Base-by-base conservation (phyloP, 2,888 invertebrate genomes). In the Smittia sp. region DNA sequence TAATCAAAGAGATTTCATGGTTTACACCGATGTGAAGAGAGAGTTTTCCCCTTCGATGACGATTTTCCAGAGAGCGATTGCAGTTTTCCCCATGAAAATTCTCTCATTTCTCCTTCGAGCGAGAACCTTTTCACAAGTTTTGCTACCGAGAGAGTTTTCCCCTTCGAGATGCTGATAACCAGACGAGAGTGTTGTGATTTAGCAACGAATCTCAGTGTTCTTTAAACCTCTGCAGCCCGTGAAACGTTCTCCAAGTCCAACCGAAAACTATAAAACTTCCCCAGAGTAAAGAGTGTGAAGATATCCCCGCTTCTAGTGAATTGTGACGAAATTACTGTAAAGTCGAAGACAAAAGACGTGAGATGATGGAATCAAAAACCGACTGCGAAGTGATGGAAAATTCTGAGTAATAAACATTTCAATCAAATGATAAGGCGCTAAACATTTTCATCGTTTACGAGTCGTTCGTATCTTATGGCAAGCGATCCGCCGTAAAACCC, bases 341-440 rank as follows among this genome's bases (percentile, higher is more conserved):
- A 18, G n/a, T 46, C 18, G n/a, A 18, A 18, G n/a, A 46, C n/a
- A 15, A 46, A 15, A 15, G 52, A 15, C 52, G 18, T 15, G 32
- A 32, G 32, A 68, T 9, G 46, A 22, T 11, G 32, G 32, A 39
- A 67, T 67, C 20, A 38, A 32, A 32, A 38, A 13, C 13, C 32
- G 39, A 39, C 7, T 46, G 46, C 46, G n/a, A 38, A 15, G 66
- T 25, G 2, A 66, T 66, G 66, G 41, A 67, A 67, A 67, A 41
- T 41, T n/a, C 67, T 22, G 67, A 20, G 41, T 41, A 67, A 67
- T 67, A 67, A 67, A 67, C 67, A 67, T 67, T 67, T 67, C 67
- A 67, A 67, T 67, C 67, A 67, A 67, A 67, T 41, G 41, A 67
- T 67, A 67, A 67, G 38, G 46, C 22, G 63, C 63, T 63, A 63